A percentile compares a stretch with the other conserved stretches of the same genome.
Conservation (phyloP, 1,140 invertebrate species). For the Neodiprion fabricii region DNA sequence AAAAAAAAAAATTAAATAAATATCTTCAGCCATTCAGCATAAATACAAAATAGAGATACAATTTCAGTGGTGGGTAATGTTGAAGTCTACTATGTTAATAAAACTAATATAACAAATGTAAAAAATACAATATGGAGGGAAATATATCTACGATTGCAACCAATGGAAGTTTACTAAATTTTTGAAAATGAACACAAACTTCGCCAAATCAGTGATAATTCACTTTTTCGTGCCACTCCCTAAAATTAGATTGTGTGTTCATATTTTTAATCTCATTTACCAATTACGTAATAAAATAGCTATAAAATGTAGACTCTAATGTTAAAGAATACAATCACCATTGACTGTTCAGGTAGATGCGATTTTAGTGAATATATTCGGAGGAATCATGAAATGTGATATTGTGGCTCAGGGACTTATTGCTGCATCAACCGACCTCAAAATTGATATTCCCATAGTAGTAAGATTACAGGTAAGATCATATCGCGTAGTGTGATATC, state of each 20-base stretch:
- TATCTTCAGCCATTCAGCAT: too few species aligned
- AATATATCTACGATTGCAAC: too few species aligned
- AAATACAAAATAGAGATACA: too few species aligned
- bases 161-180: too few species aligned
- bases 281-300: constrained; percentile 4
- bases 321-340: background rate
- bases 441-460: constrained; percentile 87
- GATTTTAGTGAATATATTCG: constrained; percentile 99
- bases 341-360: constrained; percentile 60
- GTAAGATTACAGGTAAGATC: constrained; percentile 89
- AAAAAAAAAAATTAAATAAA: too few species aligned
- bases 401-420: constrained; percentile 97
- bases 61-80: too few species aligned
- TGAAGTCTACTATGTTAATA: too few species aligned
- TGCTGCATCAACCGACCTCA: constrained; percentile 83
- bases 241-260: background rate
- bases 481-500: constrained; percentile 3
- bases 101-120: too few species aligned
- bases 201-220: too few species aligned
- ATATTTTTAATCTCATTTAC: constrained; percentile 10
- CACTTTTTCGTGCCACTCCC: too few species aligned
- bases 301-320: constrained; percentile 13
- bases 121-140: too few species aligned
- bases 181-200: too few species aligned
- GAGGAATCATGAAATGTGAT: constrained; percentile 99